Base-by-base conservation (phyloP, 2,113 vertebrate species). In the Carlito syrichta region DNA sequence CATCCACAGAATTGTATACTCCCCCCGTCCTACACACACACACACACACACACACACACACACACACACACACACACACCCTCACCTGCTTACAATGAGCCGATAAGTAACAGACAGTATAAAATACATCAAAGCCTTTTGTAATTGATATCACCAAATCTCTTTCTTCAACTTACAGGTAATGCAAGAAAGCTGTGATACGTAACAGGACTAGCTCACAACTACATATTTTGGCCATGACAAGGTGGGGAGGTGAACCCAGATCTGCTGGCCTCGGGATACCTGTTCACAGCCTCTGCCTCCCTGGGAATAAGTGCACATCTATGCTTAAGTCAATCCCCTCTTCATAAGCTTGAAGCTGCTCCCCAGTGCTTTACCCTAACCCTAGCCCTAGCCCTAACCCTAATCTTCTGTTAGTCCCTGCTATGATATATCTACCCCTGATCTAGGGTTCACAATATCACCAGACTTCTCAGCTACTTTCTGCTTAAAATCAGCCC, bases 191-290 rank as follows among this genome's bases (percentile, higher is more conserved):
- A 63, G 7, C 6, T 23, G 32, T 16, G 35, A 69, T 43, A 77
- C 62, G 0, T 22, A 20, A 62, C 12, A 52, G 86, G 14, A 27
- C 14, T 32, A 68, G 43, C 27, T 19, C 17, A 40, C 11, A 50
- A n/a, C 17, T 5, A 35, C 3, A 5, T 11, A 38, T 2, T 62
- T 19, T 62, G 5, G 22, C 63, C n/a, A 30, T 0, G 4, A 38
- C 8, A 16, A 50, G 40, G 30, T 6, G 1, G 54, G 13, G 14
- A 91, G 69, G 8, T 40, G 60, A 62, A 82, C 30, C 17, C 5
- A 5, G 48, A 13, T 40, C 52, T 54, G 32, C n/a, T 86, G 62
- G 81, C 54, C 30, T 71, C 17, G 17, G 38, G 48, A 11, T 14
- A 3, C 17, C 9, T 8, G 22, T 35, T 62, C 68, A 43, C 60